phyloP scores from a whole-genome alignment of 1,140 invertebrate species.

The Aricia agestis region DNA sequence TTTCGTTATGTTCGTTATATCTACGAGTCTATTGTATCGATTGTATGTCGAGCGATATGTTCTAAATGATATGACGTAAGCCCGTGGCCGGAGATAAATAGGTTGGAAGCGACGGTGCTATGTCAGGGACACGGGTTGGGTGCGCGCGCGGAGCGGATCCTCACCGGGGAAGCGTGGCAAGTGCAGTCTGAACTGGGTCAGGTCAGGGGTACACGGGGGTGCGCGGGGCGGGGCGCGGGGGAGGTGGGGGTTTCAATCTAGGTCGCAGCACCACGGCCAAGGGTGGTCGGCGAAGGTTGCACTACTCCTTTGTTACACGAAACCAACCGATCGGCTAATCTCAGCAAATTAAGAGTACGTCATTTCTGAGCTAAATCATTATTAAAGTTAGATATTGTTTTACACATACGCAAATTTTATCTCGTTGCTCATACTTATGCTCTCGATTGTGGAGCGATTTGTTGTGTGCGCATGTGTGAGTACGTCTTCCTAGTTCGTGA shows the following conservation, averaged over 20 bases:
- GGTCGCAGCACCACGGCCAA: slow-evolving; percentile 70
- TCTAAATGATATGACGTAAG: slow-evolving; percentile 20
- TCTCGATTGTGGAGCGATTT: too few relatives aligned
- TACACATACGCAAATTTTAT: too few relatives aligned
- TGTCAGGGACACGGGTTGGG: slow-evolving; percentile 47
- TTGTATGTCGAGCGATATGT: background rate
- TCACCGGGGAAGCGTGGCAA: slow-evolving; percentile 47
- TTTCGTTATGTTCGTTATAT: background rate
- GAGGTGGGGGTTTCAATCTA: slow-evolving; percentile 42
- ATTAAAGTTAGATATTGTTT: too few relatives aligned
- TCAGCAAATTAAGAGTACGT: background rate
- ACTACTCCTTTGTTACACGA: slow-evolving; percentile 47
- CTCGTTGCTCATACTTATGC: too few relatives aligned
- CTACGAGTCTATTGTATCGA: slow-evolving; percentile 1
- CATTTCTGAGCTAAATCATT: background rate
- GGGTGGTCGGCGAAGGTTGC: slow-evolving; percentile 69
- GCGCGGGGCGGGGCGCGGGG: slow-evolving; percentile 34
- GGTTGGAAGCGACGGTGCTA: slow-evolving; percentile 32
- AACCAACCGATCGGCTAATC: background rate
- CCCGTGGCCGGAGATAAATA: slow-evolving; percentile 29
- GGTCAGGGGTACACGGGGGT: slow-evolving; percentile 46
- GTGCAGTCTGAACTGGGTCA: slow-evolving; percentile 67
- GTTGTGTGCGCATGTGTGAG: too few relatives aligned
- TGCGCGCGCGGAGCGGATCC: slow-evolving; percentile 39
- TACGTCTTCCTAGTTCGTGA: background rate